Conservation (phyloP, 1,140 invertebrate species). For the Drosophila sproati region DNA sequence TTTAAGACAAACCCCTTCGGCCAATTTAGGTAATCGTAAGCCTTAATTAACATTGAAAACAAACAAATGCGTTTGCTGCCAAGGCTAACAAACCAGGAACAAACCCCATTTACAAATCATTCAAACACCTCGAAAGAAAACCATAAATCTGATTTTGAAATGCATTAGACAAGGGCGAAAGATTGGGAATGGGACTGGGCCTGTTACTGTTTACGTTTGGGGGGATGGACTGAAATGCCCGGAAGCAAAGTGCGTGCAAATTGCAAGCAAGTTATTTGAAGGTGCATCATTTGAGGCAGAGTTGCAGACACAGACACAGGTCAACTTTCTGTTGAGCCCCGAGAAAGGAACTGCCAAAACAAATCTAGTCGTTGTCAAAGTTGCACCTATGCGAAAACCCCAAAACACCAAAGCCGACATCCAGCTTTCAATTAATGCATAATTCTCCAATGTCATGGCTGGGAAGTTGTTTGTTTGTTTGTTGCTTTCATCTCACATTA, state of each 20-base stretch:
- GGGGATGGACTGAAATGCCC: slow-evolving; percentile 34
- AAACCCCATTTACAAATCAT: slow-evolving; percentile 23
- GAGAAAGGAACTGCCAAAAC: slow-evolving; percentile 39
- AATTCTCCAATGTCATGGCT: slow-evolving; percentile 72
- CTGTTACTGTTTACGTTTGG: slow-evolving; percentile 39
- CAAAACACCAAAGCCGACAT: slow-evolving; percentile 19
- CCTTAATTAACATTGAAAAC: slow-evolving; percentile 82
- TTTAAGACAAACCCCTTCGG: slow-evolving; percentile 13
- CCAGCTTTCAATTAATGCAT: slow-evolving; percentile 81
- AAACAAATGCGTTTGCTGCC: slow-evolving; percentile 58
- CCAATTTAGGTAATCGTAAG: slow-evolving; percentile 62
- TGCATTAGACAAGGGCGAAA: slow-evolving; percentile 58
- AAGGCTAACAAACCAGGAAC: slow-evolving; percentile 37
- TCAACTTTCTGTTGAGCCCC: slow-evolving; percentile 27
- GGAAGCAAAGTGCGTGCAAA: slow-evolving; percentile 56
- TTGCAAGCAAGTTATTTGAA: background rate
- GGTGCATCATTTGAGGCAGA: slow-evolving; percentile 11
- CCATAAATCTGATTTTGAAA: slow-evolving; percentile 83
- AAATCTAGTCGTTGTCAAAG: slow-evolving; percentile 33
- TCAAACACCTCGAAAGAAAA: slow-evolving; percentile 63
- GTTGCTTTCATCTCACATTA: slow-evolving; percentile 59
- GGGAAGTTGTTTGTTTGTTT: slow-evolving; percentile 54
- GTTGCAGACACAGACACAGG: slow-evolving; percentile 8
- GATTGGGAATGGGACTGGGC: background rate
- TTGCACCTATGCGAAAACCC: slow-evolving; percentile 31